Evolutionary conservation across 1,140 invertebrate genomes (phyloP).

Genomic region (Plectrocnemia conspersa): DNA sequence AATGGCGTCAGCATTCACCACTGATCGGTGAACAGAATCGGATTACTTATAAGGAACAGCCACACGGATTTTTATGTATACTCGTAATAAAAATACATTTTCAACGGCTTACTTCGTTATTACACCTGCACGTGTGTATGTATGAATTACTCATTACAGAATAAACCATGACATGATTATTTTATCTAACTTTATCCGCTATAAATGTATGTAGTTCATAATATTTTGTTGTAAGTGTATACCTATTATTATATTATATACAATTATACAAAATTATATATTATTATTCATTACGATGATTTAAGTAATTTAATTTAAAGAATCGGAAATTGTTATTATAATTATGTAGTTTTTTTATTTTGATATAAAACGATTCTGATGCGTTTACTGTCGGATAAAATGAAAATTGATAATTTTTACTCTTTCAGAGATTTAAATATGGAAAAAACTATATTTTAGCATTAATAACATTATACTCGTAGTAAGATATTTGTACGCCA

Average conservation of each 20-base stretch:
- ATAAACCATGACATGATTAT: constrained; percentile 10
- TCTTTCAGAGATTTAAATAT: constrained; percentile 11
- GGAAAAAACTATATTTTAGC: constrained; percentile 13
- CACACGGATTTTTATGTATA: too few species aligned
- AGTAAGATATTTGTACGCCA: constrained; percentile 32
- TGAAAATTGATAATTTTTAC: background rate
- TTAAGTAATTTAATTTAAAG: background rate
- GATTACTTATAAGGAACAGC: too few species aligned
- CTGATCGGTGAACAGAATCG: too few species aligned
- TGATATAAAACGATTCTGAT: constrained; percentile 11
- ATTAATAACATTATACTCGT: constrained; percentile 26
- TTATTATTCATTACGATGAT: constrained; percentile 14
- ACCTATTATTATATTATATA: constrained; percentile 8
- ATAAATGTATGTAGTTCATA: constrained; percentile 29
- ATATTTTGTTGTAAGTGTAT: constrained; percentile 20
- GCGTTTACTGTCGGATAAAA: background rate
- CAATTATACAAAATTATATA: background rate
- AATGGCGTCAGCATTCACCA: too few species aligned
- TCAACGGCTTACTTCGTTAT: too few species aligned
- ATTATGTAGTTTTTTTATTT: constrained; percentile 8
- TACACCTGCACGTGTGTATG: background rate
- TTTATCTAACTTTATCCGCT: constrained; percentile 24
- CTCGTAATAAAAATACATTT: too few species aligned
- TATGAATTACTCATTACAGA: background rate
- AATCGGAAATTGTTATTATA: constrained; percentile 4